Conservation (phyloP, 2,113 vertebrate species). For the Vombatus ursinus region DNA sequence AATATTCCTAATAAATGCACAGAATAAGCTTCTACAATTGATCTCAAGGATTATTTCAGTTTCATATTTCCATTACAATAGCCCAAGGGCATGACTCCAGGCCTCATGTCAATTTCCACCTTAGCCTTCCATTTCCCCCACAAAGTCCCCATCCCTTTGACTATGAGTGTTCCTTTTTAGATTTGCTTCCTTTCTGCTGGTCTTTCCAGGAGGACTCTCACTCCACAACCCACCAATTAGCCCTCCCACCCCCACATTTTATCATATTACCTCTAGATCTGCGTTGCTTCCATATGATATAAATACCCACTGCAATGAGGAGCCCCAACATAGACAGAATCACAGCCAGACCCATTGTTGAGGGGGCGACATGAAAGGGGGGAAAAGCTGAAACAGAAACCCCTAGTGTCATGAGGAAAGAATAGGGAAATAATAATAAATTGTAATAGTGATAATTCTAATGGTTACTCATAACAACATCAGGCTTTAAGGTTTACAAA, state of each 20-base stretch:
- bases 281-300: constrained; percentile 70
- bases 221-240: background rate
- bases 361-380: constrained; percentile 35
- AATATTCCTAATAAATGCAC: background rate
- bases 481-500: background rate
- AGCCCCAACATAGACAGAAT: constrained; percentile 53
- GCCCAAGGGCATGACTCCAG: background rate
- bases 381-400: constrained; percentile 66
- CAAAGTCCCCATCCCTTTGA: background rate
- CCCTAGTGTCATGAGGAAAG: background rate
- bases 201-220: background rate
- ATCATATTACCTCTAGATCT: constrained; percentile 70
- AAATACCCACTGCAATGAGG: constrained; percentile 51
- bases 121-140: background rate
- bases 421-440: background rate
- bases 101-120: background rate
- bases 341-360: constrained; percentile 57
- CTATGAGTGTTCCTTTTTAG: background rate
- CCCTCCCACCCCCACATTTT: background rate
- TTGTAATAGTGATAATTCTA: background rate
- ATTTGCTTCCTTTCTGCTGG: background rate
- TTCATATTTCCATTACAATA: background rate
- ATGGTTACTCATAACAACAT: background rate
- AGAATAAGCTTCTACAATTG: background rate
- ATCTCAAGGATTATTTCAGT: background rate